Base-by-base conservation (phyloP, 1,140 invertebrate species). In the Drosophila ercepeae region DNA sequence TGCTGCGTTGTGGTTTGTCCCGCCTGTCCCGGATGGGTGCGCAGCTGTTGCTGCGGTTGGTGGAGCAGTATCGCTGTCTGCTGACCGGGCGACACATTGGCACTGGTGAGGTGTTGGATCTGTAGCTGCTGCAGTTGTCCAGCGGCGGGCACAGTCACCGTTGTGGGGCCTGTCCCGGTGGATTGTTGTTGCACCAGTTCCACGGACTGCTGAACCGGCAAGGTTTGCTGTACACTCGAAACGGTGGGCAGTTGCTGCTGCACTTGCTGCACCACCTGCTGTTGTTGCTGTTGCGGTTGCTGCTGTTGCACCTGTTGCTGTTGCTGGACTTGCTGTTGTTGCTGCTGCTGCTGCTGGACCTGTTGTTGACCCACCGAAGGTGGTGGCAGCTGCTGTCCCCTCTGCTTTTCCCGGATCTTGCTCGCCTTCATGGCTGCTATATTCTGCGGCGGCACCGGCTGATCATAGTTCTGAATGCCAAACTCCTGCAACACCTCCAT, bases 381-480 rank as follows among this genome's bases (percentile, higher is more conserved):
- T 53, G 81, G 61, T 23, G 90, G 70, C 21, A 70, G 21, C 39
- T 75, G 73, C 25, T 68, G 71, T 60, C 88, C 67, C 0, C 79
- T 75, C 45, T 89, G 91, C 55, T 91, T 75, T 75, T 91, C 89
- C 34, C 93, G 92, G 60, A 93, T 82, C 76, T 98, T 98, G 78
- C 98, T 97, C 2, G 96, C 96, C 74, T 97, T 93, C 49, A 95
- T 95, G 5, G 94, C 93, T 2, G 97, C 97, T 27, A 99, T 96
- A 73, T 97, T 95, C 73, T 95, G 94, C 0, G 97, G 97, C 55
- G 94, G 94, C 14, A 97, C 92, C 0, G 97, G 97, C 65, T 93
- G 93, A 72, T 99, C 98, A 79, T 98, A 97, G 79, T 95, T 94
- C 7, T 90, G 77, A 45, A 99, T 96, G 4, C 95, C 95, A 89